Conservation (phyloP, 1,140 invertebrate species). For the Laupala kohalensis region DNA sequence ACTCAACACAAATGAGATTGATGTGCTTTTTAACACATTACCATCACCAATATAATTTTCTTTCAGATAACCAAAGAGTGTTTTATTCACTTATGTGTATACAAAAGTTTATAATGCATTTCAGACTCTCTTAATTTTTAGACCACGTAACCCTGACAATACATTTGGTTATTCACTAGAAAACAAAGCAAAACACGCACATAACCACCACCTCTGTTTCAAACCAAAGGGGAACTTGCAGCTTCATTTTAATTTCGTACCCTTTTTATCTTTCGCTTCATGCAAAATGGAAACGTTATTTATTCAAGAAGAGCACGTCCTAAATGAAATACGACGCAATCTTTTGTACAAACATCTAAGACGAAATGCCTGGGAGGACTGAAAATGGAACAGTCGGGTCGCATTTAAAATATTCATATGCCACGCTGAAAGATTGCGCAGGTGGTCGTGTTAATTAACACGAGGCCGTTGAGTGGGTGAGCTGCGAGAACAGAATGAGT, state of each 20-base stretch:
- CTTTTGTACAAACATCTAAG: neutral
- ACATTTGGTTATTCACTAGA: no score
- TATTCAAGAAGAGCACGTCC: neutral
- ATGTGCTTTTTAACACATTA: no score
- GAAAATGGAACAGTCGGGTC: neutral
- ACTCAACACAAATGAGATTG: no score
- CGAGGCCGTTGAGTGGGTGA: neutral
- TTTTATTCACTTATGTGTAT: no score
- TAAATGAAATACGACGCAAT: neutral
- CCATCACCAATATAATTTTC: no score
- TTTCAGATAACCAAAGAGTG: no score
- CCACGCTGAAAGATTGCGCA: neutral
- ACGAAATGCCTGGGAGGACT: neutral
- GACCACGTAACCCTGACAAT: no score
- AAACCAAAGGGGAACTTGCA: neutral
- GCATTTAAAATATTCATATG: neutral
- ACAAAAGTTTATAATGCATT: no score
- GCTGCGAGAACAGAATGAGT: neutral
- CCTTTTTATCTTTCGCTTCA: neutral
- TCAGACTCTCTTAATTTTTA: no score
- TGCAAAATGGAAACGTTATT: neutral
- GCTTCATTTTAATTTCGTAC: neutral
- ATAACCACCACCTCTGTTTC: neutral
- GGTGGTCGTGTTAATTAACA: neutral
- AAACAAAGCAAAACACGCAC: no score